These are phyloP conservation scores for Tetropium fuscum DNA, from an alignment of 2,888 invertebrate genomes.

Conservation along the genomic window DNA sequence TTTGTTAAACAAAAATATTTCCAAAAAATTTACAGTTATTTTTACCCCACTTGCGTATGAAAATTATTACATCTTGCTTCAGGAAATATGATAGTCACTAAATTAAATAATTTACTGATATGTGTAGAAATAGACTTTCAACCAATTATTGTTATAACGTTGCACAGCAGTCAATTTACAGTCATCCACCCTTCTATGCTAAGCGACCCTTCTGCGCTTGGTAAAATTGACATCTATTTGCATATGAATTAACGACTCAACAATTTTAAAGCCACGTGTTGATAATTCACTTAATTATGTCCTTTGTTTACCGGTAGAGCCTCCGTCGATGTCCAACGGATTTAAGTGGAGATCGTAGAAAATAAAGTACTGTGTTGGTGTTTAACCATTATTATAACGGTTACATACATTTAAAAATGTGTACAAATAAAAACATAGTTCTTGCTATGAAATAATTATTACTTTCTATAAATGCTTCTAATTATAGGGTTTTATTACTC, in stretches of 20 bases:
- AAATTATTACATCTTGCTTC: background rate
- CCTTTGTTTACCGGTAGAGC: conserved; percentile 22
- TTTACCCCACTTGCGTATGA: background rate
- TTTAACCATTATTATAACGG: too few species aligned
- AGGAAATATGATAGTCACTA: background rate
- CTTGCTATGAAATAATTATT: too few species aligned
- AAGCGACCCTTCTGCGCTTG: conserved; percentile 32
- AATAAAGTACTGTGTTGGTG: conserved; percentile 29
- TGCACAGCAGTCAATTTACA: background rate
- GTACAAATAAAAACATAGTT: too few species aligned
- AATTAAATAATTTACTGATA: background rate
- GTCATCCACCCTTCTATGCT: conserved; percentile 1
- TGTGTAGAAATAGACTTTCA: background rate
- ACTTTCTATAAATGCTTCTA: too few species aligned
- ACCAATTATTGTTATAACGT: background rate
- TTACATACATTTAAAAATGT: too few species aligned
- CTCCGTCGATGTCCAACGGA: conserved; percentile 29
- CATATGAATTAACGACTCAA: conserved; percentile 45
- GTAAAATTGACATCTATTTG: conserved; percentile 44
- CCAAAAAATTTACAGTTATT: too few species aligned
- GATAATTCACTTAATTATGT: conserved; percentile 40
- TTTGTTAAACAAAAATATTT: too few species aligned
- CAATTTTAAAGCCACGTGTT: conserved; percentile 43
- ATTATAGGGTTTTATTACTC: too few species aligned
- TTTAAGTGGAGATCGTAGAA: conserved; percentile 33